These are phyloP conservation scores for Pseudochromis fuscus DNA, from an alignment of 2,797 vertebrate species.

Conservation along the genomic window DNA sequence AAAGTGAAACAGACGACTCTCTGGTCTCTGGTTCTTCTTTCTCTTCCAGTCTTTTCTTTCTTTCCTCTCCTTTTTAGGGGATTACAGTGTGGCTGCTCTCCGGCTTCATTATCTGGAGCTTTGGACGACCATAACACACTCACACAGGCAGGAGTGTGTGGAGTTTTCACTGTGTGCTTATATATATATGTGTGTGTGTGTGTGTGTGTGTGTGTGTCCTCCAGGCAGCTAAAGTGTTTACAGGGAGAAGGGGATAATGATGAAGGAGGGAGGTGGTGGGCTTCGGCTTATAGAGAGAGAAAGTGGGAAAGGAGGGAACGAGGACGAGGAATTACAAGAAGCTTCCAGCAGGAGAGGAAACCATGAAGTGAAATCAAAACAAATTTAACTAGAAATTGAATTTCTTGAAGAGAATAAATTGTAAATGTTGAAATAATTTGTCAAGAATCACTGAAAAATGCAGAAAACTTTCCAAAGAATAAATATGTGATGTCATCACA, in stretches of 20 bases:
- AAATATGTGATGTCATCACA: too few species aligned
- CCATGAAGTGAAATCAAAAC: conserved; percentile 27
- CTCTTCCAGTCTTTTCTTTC: conserved; percentile 67
- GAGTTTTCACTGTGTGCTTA: conserved; percentile 28
- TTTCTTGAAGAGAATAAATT: conserved; percentile 22
- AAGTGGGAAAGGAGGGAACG: too few species aligned
- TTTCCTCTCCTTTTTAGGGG: conserved; percentile 70
- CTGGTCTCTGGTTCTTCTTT: conserved; percentile 14
- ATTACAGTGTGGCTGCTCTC: conserved; percentile 32
- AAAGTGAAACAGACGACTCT: conserved; percentile 12
- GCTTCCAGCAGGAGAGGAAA: conserved; percentile 27
- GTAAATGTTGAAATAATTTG: conserved; percentile 6
- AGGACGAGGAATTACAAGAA: conserved; percentile 1
- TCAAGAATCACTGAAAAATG: too few species aligned
- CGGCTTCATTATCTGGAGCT: conserved; percentile 48
- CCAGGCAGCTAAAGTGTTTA: conserved; percentile 53
- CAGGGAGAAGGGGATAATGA: conserved; percentile 47
- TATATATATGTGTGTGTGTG: conserved; percentile 18
- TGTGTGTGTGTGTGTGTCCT: conserved; percentile 23
- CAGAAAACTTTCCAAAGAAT: too few species aligned
- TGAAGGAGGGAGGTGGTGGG: conserved; percentile 40
- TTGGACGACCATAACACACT: conserved; percentile 33
- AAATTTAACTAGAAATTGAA: too few species aligned
- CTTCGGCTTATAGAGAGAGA: conserved; percentile 26
- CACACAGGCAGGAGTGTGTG: conserved; percentile 20